Conservation (phyloP, 2,113 vertebrate species). For the Pangasianodon hypophthalmus region DNA sequence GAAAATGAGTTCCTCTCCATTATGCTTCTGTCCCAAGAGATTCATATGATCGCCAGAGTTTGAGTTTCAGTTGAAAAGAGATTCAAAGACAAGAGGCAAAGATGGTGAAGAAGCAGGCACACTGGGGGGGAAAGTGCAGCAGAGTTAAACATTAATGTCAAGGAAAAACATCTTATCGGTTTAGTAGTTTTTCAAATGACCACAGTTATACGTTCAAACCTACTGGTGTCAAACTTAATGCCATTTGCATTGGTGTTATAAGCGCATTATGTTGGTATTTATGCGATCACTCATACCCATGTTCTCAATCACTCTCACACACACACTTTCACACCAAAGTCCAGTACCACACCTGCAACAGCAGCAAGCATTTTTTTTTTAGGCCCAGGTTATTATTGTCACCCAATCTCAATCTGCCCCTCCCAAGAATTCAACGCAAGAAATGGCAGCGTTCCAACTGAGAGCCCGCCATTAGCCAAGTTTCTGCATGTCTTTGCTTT, state of each 20-base stretch:
- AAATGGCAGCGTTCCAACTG: conserved; percentile 57
- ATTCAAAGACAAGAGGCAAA: conserved; percentile 17
- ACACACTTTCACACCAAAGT: conserved; percentile 22
- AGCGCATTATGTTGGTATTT: not conserved
- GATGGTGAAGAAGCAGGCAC: not conserved
- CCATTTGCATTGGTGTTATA: not conserved
- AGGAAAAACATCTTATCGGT: not conserved
- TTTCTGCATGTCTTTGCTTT: conserved; percentile 47
- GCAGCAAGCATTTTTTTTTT: conserved; percentile 37
- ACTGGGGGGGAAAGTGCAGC: conserved; percentile 1
- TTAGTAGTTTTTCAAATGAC: not conserved
- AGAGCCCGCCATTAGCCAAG: conserved; percentile 47
- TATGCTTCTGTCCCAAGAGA: not conserved
- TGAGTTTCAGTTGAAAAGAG: conserved; percentile 28
- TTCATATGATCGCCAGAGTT: conserved; percentile 11
- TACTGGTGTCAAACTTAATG: not conserved
- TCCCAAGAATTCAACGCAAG: conserved; percentile 56
- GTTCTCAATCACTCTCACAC: not conserved
- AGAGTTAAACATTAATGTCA: not conserved
- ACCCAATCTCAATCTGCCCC: conserved; percentile 55
- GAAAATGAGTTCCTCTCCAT: conserved; percentile 15
- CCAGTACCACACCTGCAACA: conserved; percentile 52
- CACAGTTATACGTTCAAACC: not conserved
- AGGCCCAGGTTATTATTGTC: conserved; percentile 52
- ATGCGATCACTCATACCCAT: not conserved